phyloP scores from a whole-genome alignment of 2,797 vertebrate species.

The Gorsachius magnificus region DNA sequence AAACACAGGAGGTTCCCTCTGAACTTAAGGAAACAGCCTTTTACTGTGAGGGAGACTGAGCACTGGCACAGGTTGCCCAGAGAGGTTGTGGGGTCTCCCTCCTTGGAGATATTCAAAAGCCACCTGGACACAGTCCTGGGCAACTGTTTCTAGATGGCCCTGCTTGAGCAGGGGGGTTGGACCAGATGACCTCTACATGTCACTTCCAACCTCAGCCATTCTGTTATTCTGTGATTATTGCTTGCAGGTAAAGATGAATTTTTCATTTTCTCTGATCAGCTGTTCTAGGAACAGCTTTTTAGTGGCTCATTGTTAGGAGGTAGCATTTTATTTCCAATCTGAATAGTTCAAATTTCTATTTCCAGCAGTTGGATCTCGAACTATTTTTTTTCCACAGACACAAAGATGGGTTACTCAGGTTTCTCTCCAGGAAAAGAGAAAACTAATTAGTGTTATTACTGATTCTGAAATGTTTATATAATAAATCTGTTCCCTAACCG shows the following conservation, averaged over 20 bases:
- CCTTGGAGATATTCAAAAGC: not conserved
- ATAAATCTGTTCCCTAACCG: slow-evolving; percentile 19
- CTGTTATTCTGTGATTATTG: not conserved
- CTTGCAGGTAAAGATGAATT: not conserved
- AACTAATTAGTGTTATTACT: slow-evolving; percentile 38
- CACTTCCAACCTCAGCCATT: not conserved
- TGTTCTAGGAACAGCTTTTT: not conserved
- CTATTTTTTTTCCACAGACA: not conserved
- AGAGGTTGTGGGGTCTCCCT: not conserved
- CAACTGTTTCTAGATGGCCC: not conserved
- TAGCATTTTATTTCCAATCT: not conserved
- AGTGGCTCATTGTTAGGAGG: not conserved
- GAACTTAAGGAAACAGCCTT: not conserved
- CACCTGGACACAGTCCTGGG: not conserved
- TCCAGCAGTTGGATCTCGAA: not conserved
- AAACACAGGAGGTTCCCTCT: not conserved
- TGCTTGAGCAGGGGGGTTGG: not conserved
- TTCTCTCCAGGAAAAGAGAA: slow-evolving; percentile 28
- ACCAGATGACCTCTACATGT: not conserved
- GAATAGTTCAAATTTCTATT: not conserved
- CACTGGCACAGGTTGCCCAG: not conserved
- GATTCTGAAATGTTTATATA: slow-evolving; percentile 27
- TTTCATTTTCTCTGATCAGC: not conserved
- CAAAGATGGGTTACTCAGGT: not conserved
- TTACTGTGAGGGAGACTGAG: not conserved